These are phyloP conservation scores for Leptinotarsa undecemlineata DNA, from an alignment of 1,140 invertebrate species.

Conservation along the genomic window DNA sequence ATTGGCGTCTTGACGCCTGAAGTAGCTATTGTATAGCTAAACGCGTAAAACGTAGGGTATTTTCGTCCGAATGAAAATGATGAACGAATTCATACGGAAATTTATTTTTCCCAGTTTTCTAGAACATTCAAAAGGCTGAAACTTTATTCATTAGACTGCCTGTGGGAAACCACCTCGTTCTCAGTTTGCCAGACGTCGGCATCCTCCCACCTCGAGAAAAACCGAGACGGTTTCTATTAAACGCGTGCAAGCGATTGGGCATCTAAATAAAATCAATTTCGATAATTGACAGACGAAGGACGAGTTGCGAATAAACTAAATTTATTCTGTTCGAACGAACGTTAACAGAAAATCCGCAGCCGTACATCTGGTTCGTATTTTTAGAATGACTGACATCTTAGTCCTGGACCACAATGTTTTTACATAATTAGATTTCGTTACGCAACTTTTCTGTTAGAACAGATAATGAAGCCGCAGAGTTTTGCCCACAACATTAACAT, in stretches of 20 bases:
- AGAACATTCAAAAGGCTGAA: too few relatives aligned
- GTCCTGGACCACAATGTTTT: slow-evolving; percentile 2
- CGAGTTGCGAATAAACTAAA: slow-evolving; percentile 10
- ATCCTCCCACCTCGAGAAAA: too few relatives aligned
- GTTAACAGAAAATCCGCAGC: slow-evolving; percentile 1
- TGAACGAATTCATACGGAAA: too few relatives aligned
- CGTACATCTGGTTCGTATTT: slow-evolving; percentile 15
- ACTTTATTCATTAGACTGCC: too few relatives aligned
- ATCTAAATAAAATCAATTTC: not conserved
- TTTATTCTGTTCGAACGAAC: slow-evolving; percentile 11
- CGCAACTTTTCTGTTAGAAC: not conserved
- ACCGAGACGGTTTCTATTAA: not conserved
- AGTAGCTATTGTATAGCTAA: too few relatives aligned
- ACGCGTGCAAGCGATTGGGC: not conserved
- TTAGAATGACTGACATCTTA: slow-evolving; percentile 19
- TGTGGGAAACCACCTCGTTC: too few relatives aligned
- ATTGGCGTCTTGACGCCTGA: too few relatives aligned
- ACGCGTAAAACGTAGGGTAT: too few relatives aligned
- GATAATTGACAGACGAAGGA: not conserved
- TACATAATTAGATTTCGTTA: slow-evolving; percentile 8
- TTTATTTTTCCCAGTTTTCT: too few relatives aligned
- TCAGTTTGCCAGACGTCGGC: too few relatives aligned
- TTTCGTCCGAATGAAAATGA: too few relatives aligned
- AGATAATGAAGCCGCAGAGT: slow-evolving; percentile 13
- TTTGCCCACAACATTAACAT: slow-evolving; percentile 17